Percentiles rank a stretch among this genome's conserved stretches.
Conservation (phyloP, 1,140 invertebrate genomes). For the Ctenoplectra terminalis region DNA sequence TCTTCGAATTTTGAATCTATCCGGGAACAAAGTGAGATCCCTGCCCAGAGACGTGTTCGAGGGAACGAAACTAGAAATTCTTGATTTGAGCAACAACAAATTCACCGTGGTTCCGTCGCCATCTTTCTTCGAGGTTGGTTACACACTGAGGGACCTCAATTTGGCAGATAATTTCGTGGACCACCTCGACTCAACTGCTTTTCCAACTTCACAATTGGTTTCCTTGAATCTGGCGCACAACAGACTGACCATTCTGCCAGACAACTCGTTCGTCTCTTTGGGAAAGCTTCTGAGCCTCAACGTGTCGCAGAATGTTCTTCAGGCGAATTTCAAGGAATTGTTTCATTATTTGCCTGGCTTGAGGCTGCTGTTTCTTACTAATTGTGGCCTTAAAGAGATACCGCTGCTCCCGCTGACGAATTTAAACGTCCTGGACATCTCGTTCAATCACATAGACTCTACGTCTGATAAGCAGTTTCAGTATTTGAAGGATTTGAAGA, state of each 20-base stretch:
- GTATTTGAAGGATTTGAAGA: constrained; percentile 85
- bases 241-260: constrained; percentile 91
- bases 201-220: constrained; percentile 91
- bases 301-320: constrained; percentile 90
- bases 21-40: constrained; percentile 89
- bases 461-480: constrained; percentile 86
- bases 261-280: constrained; percentile 94
- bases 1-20: constrained; percentile 90
- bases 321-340: constrained; percentile 95
- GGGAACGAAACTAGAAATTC: constrained; percentile 90
- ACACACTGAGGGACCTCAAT: constrained; percentile 89
- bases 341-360: constrained; percentile 93
- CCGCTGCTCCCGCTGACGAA: constrained; percentile 89
- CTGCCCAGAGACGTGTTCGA: constrained; percentile 91
- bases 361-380: constrained; percentile 88
- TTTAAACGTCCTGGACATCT: constrained; percentile 89
- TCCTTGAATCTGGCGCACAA: constrained; percentile 91
- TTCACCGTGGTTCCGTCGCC: constrained; percentile 89
- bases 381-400: constrained; percentile 88
- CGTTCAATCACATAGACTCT: constrained; percentile 87
- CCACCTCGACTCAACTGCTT: constrained; percentile 94
- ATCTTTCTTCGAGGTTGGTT: constrained; percentile 89
- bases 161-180: constrained; percentile 92
- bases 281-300: constrained; percentile 90
- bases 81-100: constrained; percentile 91